A percentile compares a stretch with the other conserved stretches of the same genome.
Evolutionary conservation across 2,888 invertebrate species (phyloP).

Genomic region (Pimpla rufipes): DNA sequence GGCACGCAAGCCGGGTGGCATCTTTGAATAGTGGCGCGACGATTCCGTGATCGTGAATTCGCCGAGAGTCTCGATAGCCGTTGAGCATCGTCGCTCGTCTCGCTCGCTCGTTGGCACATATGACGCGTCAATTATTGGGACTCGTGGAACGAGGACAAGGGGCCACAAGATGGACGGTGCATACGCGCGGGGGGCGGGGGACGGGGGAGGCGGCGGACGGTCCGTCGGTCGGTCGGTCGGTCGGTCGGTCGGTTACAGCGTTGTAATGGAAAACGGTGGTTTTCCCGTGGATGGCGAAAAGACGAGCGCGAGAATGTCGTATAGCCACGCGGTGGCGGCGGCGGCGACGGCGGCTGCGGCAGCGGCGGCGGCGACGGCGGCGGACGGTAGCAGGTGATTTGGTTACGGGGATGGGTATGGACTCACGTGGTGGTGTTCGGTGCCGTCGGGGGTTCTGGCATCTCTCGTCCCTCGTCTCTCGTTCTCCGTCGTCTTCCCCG

Average conservation of each 20-base stretch:
- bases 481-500: constrained; percentile 70
- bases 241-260: constrained; percentile 35
- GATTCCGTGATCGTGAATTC: neutral
- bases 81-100: neutral
- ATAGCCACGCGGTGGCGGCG: neutral
- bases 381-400: constrained; percentile 21
- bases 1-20: neutral
- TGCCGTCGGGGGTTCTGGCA: constrained; percentile 81
- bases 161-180: constrained; percentile 83
- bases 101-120: constrained; percentile 72
- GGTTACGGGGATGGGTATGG: constrained; percentile 62
- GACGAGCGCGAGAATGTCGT: neutral
- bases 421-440: constrained; percentile 84
- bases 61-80: neutral
- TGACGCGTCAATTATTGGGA: constrained; percentile 81
- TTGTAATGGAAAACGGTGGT: neutral
- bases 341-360: neutral
- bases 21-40: neutral
- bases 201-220: constrained; percentile 34
- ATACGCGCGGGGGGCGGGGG: constrained; percentile 72
- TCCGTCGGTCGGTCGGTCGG: neutral
- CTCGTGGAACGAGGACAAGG: constrained; percentile 80
- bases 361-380: no score
- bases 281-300: neutral
- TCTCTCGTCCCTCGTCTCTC: constrained; percentile 70